phyloP scores from a whole-genome alignment of 53 echinoderm and acorn worm species.

The Pentamera pediparva region DNA sequence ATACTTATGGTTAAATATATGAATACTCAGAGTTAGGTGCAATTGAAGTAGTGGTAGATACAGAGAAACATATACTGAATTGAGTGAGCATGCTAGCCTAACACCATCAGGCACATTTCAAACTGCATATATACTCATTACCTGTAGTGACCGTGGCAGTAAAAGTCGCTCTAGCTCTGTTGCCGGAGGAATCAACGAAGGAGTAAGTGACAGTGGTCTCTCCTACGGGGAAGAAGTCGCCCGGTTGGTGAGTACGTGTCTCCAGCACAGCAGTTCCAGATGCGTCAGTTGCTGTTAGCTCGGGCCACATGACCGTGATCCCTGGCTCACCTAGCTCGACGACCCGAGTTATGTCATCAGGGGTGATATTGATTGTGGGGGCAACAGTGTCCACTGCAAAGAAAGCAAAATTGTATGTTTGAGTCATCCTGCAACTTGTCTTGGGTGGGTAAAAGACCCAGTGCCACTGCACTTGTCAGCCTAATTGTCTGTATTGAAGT shows the following conservation, averaged over 20 bases:
- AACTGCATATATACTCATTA: neutral
- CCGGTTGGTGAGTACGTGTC: constrained; percentile 25
- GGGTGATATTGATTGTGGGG: too few species aligned
- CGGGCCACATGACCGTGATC: constrained; percentile 5
- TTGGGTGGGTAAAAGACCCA: neutral
- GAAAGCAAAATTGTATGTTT: neutral
- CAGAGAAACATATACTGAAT: too few species aligned
- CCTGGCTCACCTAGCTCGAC: constrained; percentile 36
- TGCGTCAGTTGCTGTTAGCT: constrained; percentile 44
- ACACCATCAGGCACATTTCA: neutral
- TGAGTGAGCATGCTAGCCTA: too few species aligned
- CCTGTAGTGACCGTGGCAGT: constrained; percentile 17
- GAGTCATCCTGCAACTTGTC: neutral
- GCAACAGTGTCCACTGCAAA: neutral
- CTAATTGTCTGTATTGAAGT: too few species aligned
- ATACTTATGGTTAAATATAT: too few species aligned
- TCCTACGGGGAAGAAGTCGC: constrained; percentile 34
- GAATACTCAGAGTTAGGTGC: too few species aligned
- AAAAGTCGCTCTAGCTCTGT: constrained; percentile 19
- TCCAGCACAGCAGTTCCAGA: constrained; percentile 13
- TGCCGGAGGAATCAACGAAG: constrained; percentile 38
- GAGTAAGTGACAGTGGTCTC: constrained; percentile 37
- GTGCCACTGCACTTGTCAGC: too few species aligned
- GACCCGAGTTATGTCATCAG: neutral
- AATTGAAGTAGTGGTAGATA: too few species aligned